Evolutionary conservation across 1,140 invertebrate species (phyloP).

Genomic region (Helicorthomorpha holstii): DNA sequence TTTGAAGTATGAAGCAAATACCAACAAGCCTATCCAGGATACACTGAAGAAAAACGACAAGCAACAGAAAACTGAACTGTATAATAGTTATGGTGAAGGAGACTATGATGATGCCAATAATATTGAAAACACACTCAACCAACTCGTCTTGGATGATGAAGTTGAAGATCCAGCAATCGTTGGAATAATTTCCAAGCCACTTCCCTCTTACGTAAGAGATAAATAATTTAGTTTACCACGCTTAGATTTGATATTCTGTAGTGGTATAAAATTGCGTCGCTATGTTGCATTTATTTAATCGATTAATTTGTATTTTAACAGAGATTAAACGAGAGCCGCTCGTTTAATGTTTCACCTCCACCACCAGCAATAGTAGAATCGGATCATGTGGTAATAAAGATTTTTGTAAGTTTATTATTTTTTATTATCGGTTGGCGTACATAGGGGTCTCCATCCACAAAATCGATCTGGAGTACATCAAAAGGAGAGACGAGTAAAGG

Average conservation of each 20-base stretch:
- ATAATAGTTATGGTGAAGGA: neutral
- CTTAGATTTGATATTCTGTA: no score
- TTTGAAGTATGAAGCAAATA: neutral
- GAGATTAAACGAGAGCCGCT: neutral
- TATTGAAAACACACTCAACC: constrained; percentile 22
- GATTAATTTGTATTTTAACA: neutral
- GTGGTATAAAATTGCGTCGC: no score
- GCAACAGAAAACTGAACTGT: neutral
- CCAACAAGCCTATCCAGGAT: neutral
- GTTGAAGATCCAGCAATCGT: constrained; percentile 19
- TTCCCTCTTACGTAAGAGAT: no score
- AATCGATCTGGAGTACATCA: constrained; percentile 12
- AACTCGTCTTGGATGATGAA: constrained; percentile 25
- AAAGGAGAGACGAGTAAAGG: no score
- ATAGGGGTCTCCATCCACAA: constrained; percentile 13
- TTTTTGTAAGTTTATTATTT: neutral
- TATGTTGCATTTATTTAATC: no score
- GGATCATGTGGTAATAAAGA: constrained; percentile 20
- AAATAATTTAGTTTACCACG: no score
- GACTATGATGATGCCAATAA: constrained; percentile 17
- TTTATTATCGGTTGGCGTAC: neutral
- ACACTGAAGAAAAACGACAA: neutral
- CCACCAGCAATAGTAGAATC: constrained; percentile 23
- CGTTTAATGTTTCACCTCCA: constrained; percentile 15
- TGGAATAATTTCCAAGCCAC: no score